A percentile compares a stretch with the other conserved stretches of the same genome.
These are phyloP conservation scores for Biston betularia DNA, from an alignment of 2,888 invertebrate genomes.

Conservation along the genomic window DNA sequence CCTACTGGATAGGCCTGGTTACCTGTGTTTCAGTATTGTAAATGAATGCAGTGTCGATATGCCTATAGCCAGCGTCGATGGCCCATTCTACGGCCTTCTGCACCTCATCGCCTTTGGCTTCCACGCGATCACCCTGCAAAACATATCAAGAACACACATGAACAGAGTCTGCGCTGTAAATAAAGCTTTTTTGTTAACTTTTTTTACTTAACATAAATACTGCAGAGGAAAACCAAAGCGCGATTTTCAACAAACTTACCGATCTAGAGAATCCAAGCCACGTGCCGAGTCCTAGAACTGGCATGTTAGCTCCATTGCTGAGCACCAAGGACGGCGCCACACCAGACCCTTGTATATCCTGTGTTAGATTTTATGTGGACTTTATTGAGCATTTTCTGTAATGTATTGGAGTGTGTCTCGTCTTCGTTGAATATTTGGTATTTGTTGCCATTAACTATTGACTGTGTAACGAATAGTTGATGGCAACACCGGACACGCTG, in stretches of 20 bases:
- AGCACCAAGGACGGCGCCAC: constrained; percentile 76
- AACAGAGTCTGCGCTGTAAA: too few relatives aligned
- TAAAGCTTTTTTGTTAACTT: too few relatives aligned
- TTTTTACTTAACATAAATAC: too few relatives aligned
- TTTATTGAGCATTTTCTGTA: too few relatives aligned
- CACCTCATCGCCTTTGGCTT: constrained; percentile 58
- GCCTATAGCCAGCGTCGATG: constrained; percentile 88
- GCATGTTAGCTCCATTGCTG: constrained; percentile 86
- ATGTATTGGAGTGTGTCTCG: too few relatives aligned
- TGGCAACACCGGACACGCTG: too few relatives aligned
- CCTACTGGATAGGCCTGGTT: background rate
- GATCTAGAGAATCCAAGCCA: constrained; percentile 73
- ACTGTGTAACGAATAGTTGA: too few relatives aligned
- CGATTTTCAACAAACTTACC: constrained; percentile 62
- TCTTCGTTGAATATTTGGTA: too few relatives aligned
- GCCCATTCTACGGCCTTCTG: constrained; percentile 82
- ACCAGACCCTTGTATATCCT: constrained; percentile 39
- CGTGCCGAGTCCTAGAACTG: constrained; percentile 88
- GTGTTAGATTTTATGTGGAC: too few relatives aligned
- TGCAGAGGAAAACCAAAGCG: too few relatives aligned
- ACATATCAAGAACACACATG: too few relatives aligned
- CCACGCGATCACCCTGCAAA: constrained; percentile 44
- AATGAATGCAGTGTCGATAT: constrained; percentile 87
- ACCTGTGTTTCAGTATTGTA: constrained; percentile 86
- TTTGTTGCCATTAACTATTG: too few relatives aligned